A percentile compares a stretch with the other conserved stretches of the same genome.
phyloP scores from a whole-genome alignment of 2,888 invertebrate species.

The Tridacna gigas region DNA sequence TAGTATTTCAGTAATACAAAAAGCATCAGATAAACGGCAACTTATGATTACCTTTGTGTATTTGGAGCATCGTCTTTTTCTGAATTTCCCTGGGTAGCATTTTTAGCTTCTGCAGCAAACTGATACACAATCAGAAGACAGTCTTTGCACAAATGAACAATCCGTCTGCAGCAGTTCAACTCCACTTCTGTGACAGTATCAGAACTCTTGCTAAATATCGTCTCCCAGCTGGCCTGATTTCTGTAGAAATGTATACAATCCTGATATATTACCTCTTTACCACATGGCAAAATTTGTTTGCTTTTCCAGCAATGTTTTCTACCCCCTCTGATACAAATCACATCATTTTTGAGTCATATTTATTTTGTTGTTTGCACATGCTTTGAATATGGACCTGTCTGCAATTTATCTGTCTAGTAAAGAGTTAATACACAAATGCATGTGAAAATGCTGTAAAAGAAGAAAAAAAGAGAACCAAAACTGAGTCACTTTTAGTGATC shows the following conservation, averaged over 20 bases:
- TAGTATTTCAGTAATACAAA: not conserved
- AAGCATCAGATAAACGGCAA: not conserved
- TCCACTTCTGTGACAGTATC: slow-evolving; percentile 80
- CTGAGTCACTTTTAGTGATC: too few species aligned
- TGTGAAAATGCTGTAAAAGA: too few species aligned
- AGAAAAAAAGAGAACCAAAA: too few species aligned
- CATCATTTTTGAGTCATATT: too few species aligned
- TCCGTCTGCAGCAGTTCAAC: slow-evolving; percentile 83
- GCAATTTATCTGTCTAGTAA: too few species aligned
- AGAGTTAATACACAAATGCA: too few species aligned
- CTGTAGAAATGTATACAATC: slow-evolving; percentile 52
- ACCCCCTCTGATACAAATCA: too few species aligned
- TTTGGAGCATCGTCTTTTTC: slow-evolving; percentile 61
- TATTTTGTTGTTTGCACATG: too few species aligned
- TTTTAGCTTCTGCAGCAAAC: slow-evolving; percentile 83
- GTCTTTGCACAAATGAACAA: slow-evolving; percentile 84
- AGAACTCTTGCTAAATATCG: slow-evolving; percentile 83
- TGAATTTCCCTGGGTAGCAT: slow-evolving; percentile 39
- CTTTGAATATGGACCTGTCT: too few species aligned
- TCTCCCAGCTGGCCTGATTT: slow-evolving; percentile 82
- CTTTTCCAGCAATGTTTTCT: too few species aligned
- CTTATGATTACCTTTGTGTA: slow-evolving; percentile 68
- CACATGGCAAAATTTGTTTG: too few species aligned
- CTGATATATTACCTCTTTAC: too few species aligned
- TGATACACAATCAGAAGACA: slow-evolving; percentile 85